Evolutionary conservation across 1,140 invertebrate species (phyloP).

Genomic region (Pemphigus obesinymphae): DNA sequence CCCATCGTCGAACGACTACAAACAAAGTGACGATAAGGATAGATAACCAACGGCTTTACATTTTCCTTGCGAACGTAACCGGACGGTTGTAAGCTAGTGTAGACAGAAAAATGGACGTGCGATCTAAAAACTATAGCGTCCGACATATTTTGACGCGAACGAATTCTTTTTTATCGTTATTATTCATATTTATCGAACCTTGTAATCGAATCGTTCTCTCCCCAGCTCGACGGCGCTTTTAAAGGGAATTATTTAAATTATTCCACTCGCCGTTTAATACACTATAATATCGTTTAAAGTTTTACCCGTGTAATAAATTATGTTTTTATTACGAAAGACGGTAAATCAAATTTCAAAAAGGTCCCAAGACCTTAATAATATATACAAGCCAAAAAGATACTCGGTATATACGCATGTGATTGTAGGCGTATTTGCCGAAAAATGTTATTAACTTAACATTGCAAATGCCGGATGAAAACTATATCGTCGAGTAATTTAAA

Average conservation of each 20-base stretch:
- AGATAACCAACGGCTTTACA: background rate
- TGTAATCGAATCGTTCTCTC: slow-evolving; percentile 6
- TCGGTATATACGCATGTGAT: background rate
- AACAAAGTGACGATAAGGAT: too few species aligned
- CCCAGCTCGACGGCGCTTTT: background rate
- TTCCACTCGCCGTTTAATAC: background rate
- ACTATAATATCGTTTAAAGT: background rate
- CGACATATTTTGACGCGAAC: background rate
- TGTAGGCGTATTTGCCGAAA: too few species aligned
- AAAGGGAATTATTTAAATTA: slow-evolving; percentile 6
- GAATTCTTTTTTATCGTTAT: background rate
- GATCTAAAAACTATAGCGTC: background rate
- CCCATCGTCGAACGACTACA: background rate
- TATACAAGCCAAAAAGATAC: background rate
- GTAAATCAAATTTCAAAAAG: slow-evolving; percentile 10
- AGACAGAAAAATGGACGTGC: background rate
- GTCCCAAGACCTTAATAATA: background rate
- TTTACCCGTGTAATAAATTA: background rate
- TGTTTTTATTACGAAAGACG: slow-evolving; percentile 18
- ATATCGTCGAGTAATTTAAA: slow-evolving; percentile 7
- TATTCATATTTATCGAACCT: background rate
- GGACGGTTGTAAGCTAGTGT: background rate
- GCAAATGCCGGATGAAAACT: background rate
- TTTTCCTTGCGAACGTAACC: background rate
- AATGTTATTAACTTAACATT: too few species aligned